Percentiles rank a stretch among this genome's conserved stretches.
These are phyloP conservation scores for human DNA, from an alignment of 2,113 vertebrate species.

Conservation along the genomic window GRCh38 chr22:43201501-43202000, in stretches of 20 bases:
- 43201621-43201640: too few relatives aligned
- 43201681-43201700: not conserved
- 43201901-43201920: not conserved
- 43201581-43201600: not conserved
- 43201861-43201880: too few relatives aligned
- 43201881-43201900: accelerated
- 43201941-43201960: not conserved
- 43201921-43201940: not conserved
- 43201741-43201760: not conserved
- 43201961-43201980: not conserved
- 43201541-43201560: not conserved
- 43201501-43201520: not conserved
- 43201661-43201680: accelerated
- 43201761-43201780: not conserved
- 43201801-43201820: not conserved
- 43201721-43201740: not conserved
- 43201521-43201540: not conserved
- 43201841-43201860: accelerated
- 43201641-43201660: not conserved
- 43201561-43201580: not conserved
- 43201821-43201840: not conserved
- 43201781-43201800: not conserved
- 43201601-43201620: not conserved
- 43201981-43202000: not conserved
- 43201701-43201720: not conserved